phyloP scores from a whole-genome alignment of 2,888 invertebrate genomes.

The Holacanthella duospinosa region DNA sequence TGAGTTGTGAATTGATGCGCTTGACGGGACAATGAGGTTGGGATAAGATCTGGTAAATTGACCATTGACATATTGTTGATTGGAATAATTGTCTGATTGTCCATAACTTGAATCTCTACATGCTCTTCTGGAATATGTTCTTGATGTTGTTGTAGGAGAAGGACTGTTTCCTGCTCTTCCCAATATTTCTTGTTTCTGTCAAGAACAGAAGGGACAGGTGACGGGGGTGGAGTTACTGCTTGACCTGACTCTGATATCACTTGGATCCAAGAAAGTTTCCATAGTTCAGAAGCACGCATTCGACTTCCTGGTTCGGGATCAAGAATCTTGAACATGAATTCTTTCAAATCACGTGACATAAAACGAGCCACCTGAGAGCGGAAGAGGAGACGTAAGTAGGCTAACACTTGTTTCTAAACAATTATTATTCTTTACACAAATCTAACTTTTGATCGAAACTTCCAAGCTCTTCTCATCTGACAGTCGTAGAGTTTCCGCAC shows the following conservation, averaged over 20 bases:
- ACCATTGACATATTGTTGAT: no score
- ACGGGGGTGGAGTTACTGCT: neutral
- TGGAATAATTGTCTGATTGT: no score
- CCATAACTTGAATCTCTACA: no score
- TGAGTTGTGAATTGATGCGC: no score
- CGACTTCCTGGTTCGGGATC: constrained; percentile 27
- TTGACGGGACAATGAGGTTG: no score
- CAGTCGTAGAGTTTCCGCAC: constrained; percentile 59
- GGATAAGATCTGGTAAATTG: no score
- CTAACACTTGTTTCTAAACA: no score
- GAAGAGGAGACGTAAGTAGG: no score
- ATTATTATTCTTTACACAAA: neutral
- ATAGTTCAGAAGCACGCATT: constrained; percentile 20
- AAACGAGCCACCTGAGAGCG: constrained; percentile 25
- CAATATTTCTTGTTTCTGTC: neutral
- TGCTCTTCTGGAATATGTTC: no score
- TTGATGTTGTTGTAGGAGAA: no score
- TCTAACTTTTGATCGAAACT: constrained; percentile 58
- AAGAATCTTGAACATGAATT: constrained; percentile 22
- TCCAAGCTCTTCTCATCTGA: constrained; percentile 57
- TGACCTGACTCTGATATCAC: neutral
- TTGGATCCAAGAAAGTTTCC: constrained; percentile 24
- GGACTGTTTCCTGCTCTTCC: neutral
- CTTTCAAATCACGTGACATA: constrained; percentile 24
- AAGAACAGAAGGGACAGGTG: neutral